phyloP scores from a whole-genome alignment of 2,797 vertebrate species.

The Dendrocincla fuliginosa region DNA sequence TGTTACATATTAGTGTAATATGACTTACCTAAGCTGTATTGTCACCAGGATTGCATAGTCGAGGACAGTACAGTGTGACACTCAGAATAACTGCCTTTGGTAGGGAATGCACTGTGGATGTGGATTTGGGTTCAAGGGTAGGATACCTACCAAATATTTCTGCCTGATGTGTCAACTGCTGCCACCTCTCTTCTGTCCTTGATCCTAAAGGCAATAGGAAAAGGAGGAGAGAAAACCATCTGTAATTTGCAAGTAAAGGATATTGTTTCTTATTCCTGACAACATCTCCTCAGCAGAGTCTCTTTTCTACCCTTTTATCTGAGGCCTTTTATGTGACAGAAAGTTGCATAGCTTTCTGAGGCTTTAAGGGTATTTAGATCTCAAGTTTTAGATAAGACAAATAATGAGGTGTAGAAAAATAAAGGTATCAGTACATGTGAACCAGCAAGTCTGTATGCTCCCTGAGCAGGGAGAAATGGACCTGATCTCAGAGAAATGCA shows the following conservation, averaged over 20 bases:
- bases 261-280: not conserved
- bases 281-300: not conserved
- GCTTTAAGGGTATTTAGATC: not conserved
- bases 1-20: not conserved
- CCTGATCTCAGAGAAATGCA: not conserved
- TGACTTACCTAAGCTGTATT: not conserved
- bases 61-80: too few relatives aligned
- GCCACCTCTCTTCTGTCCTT: not conserved
- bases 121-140: not conserved
- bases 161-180: not conserved
- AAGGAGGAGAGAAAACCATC: not conserved
- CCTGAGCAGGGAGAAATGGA: not conserved
- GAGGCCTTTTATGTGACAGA: not conserved
- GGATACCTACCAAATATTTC: not conserved
- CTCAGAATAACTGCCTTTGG: not conserved
- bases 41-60: not conserved
- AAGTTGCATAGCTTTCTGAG: not conserved
- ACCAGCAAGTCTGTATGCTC: not conserved
- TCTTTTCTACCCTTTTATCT: not conserved
- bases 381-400: not conserved
- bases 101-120: not conserved
- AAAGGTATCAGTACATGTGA: fast-evolving
- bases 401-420: not conserved
- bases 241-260: not conserved
- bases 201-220: not conserved